Evolutionary conservation across 1,140 invertebrate species (phyloP), one percentile per base, ranked within the genome.

Genomic region (Solenopsis invicta): DNA sequence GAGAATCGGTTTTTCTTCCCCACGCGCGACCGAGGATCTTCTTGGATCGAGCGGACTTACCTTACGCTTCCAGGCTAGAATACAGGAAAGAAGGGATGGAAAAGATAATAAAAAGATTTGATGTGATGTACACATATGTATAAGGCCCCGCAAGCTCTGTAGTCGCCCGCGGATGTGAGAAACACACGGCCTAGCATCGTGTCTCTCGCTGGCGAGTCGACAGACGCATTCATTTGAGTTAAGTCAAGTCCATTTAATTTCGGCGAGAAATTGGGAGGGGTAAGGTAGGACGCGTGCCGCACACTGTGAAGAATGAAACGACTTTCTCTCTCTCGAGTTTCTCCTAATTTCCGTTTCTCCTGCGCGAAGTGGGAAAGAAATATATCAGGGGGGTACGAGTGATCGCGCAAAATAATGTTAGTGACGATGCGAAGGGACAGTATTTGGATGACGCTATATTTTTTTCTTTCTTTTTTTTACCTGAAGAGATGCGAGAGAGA

Each of bases 31-130:
- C 80, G 54, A 74, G 69, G 80, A 84, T 84, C 69, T 84, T 84
- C 80, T 85, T 76, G 82, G 75, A 85, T 67, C 82, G 74, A 85
- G 82, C 75, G 82, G 48, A 85, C 80, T 84, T 84, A 84, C 80
- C 80, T 84, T 84, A 84, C 80, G 80, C 80, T 84, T 84, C 80
- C 80, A 84, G 66, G 66, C 80, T 84, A 80, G 78, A 88, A 66
- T 52, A 50, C 21, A 54, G 50, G 85, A 82, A 67, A 56, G 77
- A 62, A 71, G 78, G 66, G 4, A n/a, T 62, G 59, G 13, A 21
- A 34, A 10, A 84, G 54, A 74, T 24, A 80, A 16, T 48, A 74
- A 67, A 56, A 84, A 84, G 69, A 74, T 13, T 82, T 74, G 80
- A 62, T 75, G 54, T 61, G 67, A 18, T 84, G 54, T 52, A 61